Percentiles rank a stretch among this genome's conserved stretches.
Evolutionary conservation across 2,113 vertebrate species (phyloP).

Genomic region (Coracopsis vasa): DNA sequence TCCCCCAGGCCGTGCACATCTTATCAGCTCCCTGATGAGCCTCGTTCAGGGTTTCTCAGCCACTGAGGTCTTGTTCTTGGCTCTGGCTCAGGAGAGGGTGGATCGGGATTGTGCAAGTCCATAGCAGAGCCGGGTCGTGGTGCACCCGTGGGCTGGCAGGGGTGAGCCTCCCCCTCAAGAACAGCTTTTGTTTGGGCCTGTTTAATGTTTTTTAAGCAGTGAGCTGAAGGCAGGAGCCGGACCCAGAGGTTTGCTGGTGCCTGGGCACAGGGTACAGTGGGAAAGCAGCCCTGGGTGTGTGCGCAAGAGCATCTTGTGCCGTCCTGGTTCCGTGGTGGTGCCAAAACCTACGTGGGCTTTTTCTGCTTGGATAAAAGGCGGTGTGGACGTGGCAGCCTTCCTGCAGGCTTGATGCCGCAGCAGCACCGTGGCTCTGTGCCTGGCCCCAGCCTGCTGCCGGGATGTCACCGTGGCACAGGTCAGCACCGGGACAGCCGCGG

Average conservation of each 20-base stretch:
- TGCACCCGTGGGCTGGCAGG: not conserved
- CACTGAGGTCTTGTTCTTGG: not conserved
- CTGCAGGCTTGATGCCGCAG: not conserved
- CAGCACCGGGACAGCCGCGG: not conserved
- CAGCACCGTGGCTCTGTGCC: not conserved
- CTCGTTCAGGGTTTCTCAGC: not conserved
- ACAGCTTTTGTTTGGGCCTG: not conserved
- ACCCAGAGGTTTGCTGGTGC: not conserved
- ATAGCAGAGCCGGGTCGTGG: not conserved
- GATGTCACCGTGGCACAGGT: not conserved
- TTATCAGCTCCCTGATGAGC: not conserved
- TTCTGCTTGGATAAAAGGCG: not conserved
- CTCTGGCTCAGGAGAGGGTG: not conserved
- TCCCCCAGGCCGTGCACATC: not conserved
- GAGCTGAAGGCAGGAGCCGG: not conserved
- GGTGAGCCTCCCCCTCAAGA: not conserved
- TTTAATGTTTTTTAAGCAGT: not conserved
- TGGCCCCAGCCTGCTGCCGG: not conserved
- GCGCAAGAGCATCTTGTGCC: not conserved
- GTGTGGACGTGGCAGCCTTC: not conserved
- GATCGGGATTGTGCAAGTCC: not conserved
- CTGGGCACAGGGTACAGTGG: not conserved
- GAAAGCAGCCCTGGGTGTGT: fast-evolving
- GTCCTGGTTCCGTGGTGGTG: fast-evolving
- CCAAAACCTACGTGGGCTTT: not conserved